Base-by-base conservation (phyloP, 2,797 vertebrate genomes). In the Enteromius radiatus region DNA sequence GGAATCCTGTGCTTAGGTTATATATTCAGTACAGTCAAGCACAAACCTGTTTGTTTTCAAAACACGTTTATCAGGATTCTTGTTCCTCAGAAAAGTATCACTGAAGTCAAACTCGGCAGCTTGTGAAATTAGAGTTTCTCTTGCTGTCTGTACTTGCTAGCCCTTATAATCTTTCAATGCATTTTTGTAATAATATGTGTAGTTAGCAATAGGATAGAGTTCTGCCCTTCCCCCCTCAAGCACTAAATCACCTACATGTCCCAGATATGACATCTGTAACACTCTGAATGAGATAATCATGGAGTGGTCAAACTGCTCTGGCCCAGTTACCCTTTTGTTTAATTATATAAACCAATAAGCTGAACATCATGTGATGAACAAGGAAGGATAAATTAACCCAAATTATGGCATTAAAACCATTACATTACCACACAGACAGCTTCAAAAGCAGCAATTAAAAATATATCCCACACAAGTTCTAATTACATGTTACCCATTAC, bases 301-400 rank as follows among this genome's bases (percentile, higher is more conserved):
- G 7, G 33, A 14, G 6, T 43, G 15, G 36, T 28, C 38, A 63
- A 76, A 45, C 14, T 26, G 38, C 41, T 8, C 23, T 63, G 38
- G 11, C 56, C 75, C 21, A 63, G 45, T 63, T 45, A 63, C 5
- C 49, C 10, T 63, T 31, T 76, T 45, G 74, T 76, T n/a, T 45
- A 45, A 76, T 63, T 63, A 61, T 28, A 76, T 28, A 43, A 2
- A 61, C 56, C 38, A 14, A 31, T 28, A 1, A 61, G 36, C 15
- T 28, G n/a, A 41, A 41, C 21, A 31, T 19, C 21, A 52, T n/a
- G 41, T 69, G n/a, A 69, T 54, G 17, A 59, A 54, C 2, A 61
- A 70, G 26, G 0, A 67, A 1, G n/a, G 36, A 71, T 21, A n/a
- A 33, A 36, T 54, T 2, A 52, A 59, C 52, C 52, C n/a, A 5